Evolutionary conservation across 2,113 vertebrate species (phyloP), one percentile per base, ranked within the genome.

Genomic region (Brienomyrus longianalis): DNA sequence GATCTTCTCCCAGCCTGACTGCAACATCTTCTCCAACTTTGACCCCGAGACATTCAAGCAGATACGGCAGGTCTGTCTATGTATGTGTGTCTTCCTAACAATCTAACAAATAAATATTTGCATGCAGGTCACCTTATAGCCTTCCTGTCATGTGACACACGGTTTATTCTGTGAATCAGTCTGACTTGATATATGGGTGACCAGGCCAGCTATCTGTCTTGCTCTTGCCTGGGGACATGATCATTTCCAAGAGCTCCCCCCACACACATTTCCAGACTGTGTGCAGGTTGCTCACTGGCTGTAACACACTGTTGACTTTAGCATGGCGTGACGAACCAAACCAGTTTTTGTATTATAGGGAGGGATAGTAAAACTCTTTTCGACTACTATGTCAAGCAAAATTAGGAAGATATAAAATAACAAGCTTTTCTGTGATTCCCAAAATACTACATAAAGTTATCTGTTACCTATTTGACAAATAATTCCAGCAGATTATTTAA

Each of bases 21-120:
- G 96, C 93, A 98, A 99, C 95, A 98, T 99, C 89, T 98, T 99
- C 92, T 94, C 95, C 93, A 97, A 94, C 0, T 94, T 98, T 2
- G 92, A 96, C 45, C 92, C 95, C 0, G 98, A 98, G 2, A 94
- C 95, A 74, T 98, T 98, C 94, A 97, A 96, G 90, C 97, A 97
- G 94, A 97, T 98, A 88, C 94, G 97, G 83, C 98, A 99, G 97
- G 98, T 99, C 21, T 50, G 17, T 83, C 35, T 43, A 19, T 59
- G 35, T 35, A 5, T 21, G 50, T 47, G 21, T 74, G 45, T 62
- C 4, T 8, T 11, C 39, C 39, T 62, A 39, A n/a, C 47, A 35
- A 13, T 89, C 21, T 48, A 48, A 48, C 0, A 45, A 48, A 43
- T 80, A 15, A 13, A 15, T 15, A 74, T 31, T 1, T 70, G 27